A percentile compares a stretch with the other conserved stretches of the same genome.
These are phyloP conservation scores for Drosophila littoralis DNA, from an alignment of 1,140 invertebrate genomes.

Conservation along the genomic window DNA sequence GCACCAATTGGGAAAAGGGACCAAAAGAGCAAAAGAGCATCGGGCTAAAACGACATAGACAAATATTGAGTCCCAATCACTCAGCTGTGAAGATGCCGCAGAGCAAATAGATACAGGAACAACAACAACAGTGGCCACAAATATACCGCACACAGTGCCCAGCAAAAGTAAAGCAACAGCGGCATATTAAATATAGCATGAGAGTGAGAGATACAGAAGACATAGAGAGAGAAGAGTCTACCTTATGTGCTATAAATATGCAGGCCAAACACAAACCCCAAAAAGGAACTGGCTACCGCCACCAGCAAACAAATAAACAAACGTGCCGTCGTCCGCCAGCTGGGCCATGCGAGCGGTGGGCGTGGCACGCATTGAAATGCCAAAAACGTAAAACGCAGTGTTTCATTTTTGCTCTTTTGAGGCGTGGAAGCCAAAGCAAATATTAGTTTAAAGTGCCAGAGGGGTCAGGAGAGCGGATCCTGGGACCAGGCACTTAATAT, in stretches of 20 bases:
- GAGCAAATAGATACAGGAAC: conserved; percentile 61
- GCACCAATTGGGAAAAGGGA: conserved; percentile 2
- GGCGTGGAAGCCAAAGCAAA: conserved; percentile 54
- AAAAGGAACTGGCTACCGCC: conserved; percentile 32
- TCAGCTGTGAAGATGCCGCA: conserved; percentile 77
- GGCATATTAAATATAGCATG: conserved; percentile 33
- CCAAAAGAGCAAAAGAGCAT: conserved; percentile 17
- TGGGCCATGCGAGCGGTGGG: neutral
- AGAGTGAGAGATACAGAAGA: neutral
- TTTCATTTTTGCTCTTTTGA: conserved; percentile 57
- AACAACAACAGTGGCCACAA: conserved; percentile 21
- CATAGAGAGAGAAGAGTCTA: conserved; percentile 6
- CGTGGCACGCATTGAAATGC: conserved; percentile 68
- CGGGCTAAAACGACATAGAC: conserved; percentile 52
- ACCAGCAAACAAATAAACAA: conserved; percentile 62
- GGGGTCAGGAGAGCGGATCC: neutral
- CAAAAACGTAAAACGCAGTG: conserved; percentile 69
- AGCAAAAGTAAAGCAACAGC: conserved; percentile 46
- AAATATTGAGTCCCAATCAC: conserved; percentile 75
- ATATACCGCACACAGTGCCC: conserved; percentile 44
- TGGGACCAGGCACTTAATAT: conserved; percentile 26
- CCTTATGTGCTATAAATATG: conserved; percentile 65
- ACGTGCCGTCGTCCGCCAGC: conserved; percentile 41
- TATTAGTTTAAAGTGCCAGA: conserved; percentile 61
- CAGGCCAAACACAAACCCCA: conserved; percentile 40